These are phyloP conservation scores for Eupithecia dodoneata DNA, from an alignment of 2,888 invertebrate genomes.

Conservation along the genomic window DNA sequence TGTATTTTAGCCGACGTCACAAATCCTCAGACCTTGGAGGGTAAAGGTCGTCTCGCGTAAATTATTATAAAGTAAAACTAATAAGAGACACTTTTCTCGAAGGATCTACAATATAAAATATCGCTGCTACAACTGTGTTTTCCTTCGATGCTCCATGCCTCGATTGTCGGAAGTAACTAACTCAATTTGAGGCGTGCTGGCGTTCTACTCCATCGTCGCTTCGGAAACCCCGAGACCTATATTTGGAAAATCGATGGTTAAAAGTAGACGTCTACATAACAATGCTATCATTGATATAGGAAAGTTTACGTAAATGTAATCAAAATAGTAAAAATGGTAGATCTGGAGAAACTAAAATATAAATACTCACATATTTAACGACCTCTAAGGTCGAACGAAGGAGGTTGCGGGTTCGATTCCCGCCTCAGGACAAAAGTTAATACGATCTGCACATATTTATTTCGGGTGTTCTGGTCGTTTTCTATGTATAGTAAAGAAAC, in stretches of 20 bases:
- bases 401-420: too few relatives aligned
- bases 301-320: background rate
- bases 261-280: slow-evolving; percentile 8
- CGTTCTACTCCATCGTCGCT: slow-evolving; percentile 20
- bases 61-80: background rate
- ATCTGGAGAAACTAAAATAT: too few relatives aligned
- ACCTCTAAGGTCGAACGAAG: too few relatives aligned
- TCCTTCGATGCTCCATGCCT: slow-evolving; percentile 7
- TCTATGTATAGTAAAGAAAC: too few relatives aligned
- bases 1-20: too few relatives aligned
- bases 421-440: too few relatives aligned
- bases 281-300: background rate
- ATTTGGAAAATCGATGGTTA: slow-evolving; percentile 31
- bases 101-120: background rate
- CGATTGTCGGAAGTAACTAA: slow-evolving; percentile 32
- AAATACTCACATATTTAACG: too few relatives aligned
- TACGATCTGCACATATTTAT: too few relatives aligned
- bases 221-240: slow-evolving; percentile 36
- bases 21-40: too few relatives aligned
- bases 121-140: background rate
- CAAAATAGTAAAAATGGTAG: background rate
- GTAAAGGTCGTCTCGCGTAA: background rate
- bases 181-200: slow-evolving; percentile 29
- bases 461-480: too few relatives aligned
- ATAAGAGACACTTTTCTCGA: background rate